Evolutionary conservation across 2,888 invertebrate genomes (phyloP), one percentile per base, ranked within the genome.

Genomic region (Fabriciana adippe): DNA sequence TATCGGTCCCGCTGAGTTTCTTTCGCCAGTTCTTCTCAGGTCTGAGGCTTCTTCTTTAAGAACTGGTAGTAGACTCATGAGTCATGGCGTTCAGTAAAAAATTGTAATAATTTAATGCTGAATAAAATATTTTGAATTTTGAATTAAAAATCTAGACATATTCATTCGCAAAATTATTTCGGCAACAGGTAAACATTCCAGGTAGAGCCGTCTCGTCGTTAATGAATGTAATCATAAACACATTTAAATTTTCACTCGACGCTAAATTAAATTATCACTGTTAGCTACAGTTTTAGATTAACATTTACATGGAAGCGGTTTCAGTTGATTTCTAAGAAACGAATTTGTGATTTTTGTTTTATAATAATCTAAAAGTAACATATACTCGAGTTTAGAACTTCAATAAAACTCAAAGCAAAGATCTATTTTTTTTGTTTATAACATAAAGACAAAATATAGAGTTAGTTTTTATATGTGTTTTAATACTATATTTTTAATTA

Each of bases 211-310:
- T 59, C 57, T 59, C 57, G 47, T 26, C 47, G n/a, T 6, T 59
- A 59, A 59, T 59, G 47, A 59, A 59, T 59, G 31, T 26, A 13
- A 59, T 48, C n/a, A 48, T 59, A 59, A 59, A 59, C 47, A 59
- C 59, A 59, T 48, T 59, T 59, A 48, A 59, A 59, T 59, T 31
- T 59, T 31, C 16, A 59, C 26, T 16, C 48, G 59, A 13, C n/a
- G 59, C 26, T 31, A 59, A 59, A 59, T 59, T n/a, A 59, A 59
- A 59, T 59, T 48, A 59, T 48, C 48, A 59, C 47, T 3, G 57
- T 59, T n/a, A 48, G 21, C 26, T 48, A 59, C n/a, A n/a, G 26
- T 13, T 26, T 59, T 26, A 59, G 21, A 59, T 59, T 59, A 59
- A 59, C 47, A 59, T 59, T 48, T 59, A 47, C 26, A 13, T 2